These are phyloP conservation scores for Agriotes lineatus DNA, from an alignment of 2,888 invertebrate species.

Conservation along the genomic window DNA sequence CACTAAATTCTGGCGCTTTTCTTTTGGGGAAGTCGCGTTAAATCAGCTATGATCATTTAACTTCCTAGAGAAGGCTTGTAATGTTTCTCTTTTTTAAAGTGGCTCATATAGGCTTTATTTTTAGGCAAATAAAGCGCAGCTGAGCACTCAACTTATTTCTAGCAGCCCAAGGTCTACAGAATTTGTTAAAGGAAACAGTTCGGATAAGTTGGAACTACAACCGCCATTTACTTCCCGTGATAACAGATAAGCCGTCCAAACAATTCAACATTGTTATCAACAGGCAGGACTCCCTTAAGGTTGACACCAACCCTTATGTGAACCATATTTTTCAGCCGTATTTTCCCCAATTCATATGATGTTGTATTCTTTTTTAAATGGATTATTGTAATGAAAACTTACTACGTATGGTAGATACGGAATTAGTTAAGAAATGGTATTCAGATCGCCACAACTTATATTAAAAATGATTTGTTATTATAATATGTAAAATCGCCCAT, in stretches of 20 bases:
- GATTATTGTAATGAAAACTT: too few relatives aligned
- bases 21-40: too few relatives aligned
- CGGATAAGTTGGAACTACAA: slow-evolving; percentile 35
- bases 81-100: too few relatives aligned
- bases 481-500: too few relatives aligned
- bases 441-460: too few relatives aligned
- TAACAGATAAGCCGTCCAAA: slow-evolving; percentile 42
- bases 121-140: slow-evolving; percentile 1
- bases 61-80: too few relatives aligned
- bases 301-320: slow-evolving; percentile 38
- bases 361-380: too few relatives aligned
- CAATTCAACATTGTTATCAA: slow-evolving; percentile 40
- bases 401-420: too few relatives aligned
- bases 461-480: too few relatives aligned
- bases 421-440: too few relatives aligned
- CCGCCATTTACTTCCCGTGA: slow-evolving; percentile 44
- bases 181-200: slow-evolving; percentile 31
- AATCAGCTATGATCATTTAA: too few relatives aligned
- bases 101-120: background rate
- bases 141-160: slow-evolving; percentile 21
- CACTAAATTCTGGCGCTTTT: background rate
- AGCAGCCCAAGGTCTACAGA: background rate
- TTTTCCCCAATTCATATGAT: too few relatives aligned
- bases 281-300: slow-evolving; percentile 28
- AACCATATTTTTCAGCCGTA: background rate